Base-by-base conservation (phyloP, 2,888 invertebrate species). In the Muschampia plurimacula region DNA sequence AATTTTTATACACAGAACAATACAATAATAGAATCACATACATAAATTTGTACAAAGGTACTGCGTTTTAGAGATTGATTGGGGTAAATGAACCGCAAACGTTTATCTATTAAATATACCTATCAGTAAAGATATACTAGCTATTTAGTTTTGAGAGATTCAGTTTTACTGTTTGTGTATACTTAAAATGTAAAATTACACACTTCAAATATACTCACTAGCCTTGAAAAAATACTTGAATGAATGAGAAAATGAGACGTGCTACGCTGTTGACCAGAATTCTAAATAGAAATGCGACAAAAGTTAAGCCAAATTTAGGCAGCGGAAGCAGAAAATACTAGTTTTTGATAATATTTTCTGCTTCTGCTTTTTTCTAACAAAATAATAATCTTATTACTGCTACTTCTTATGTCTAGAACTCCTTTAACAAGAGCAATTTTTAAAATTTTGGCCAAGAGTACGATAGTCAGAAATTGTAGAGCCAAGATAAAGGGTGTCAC, bases 401-500 rank as follows among this genome's bases (percentile, higher is more conserved):
- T 46, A 46, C 2, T 5, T 13, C 3, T 5, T 46, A 13, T 3
- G 13, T 13, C 13, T 13, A 2, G 13, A 46, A 13, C 44, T 22
- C 22, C 22, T 22, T 22, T 22, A 22, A 22, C 22, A 22, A 22
- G 22, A 22, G 22, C 22, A 46, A 12, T 12, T 9, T 46, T 46
- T 41, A 22, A 55, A 55, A 22, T 22, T 22, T 15, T 55, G 52
- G 15, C 52, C 52, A 55, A 3, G 22, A 55, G 8, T 9, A 15
- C 9, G 9, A 55, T 59, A 32, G 12, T 59, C 49, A n/a, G 4
- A 49, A 49, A 49, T n/a, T 8, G n/a, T 49, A 49, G 8, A 49
- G n/a, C 28, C 39, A n/a, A 60, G 5, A 22, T 13, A 44, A 28
- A 7, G n/a, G 22, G 9, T 63, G 66, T 66, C 10, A 90, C 95